These are phyloP conservation scores for Parochlus steinenii DNA, from an alignment of 2,888 invertebrate genomes.

Conservation along the genomic window DNA sequence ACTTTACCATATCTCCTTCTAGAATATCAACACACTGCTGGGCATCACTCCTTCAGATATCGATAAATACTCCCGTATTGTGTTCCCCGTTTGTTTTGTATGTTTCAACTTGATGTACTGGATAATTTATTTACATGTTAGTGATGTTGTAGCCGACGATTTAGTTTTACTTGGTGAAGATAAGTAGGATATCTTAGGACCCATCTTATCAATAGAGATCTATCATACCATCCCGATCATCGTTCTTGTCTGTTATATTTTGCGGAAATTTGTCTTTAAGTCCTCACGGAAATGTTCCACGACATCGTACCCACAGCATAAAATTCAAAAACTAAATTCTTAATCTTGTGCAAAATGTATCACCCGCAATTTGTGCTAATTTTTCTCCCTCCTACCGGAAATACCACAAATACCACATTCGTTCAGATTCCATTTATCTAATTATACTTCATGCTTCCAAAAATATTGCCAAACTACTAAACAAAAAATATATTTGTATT, in stretches of 20 bases:
- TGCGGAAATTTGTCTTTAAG: not conserved
- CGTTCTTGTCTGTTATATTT: not conserved
- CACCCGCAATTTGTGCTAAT: too few species aligned
- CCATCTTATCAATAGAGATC: constrained; percentile 9
- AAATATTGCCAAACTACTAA: constrained; percentile 12
- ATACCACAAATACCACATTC: too few species aligned
- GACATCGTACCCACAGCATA: not conserved
- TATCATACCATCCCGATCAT: not conserved
- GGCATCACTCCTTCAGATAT: constrained; percentile 94
- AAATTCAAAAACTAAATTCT: not conserved
- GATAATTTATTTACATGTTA: constrained; percentile 93
- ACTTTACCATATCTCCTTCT: too few species aligned
- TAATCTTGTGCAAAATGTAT: not conserved
- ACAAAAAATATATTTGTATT: too few species aligned
- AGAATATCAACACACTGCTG: constrained; percentile 79
- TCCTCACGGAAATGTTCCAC: not conserved
- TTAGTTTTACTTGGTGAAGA: constrained; percentile 62
- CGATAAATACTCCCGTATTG: constrained; percentile 96
- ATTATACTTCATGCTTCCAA: constrained; percentile 13
- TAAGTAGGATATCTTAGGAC: constrained; percentile 35
- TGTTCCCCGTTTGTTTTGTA: constrained; percentile 96
- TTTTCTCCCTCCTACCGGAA: not conserved
- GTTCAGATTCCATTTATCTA: constrained; percentile 12
- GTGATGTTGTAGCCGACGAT: constrained; percentile 89
- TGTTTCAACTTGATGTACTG: constrained; percentile 98